Conservation (phyloP, 2,113 vertebrate genomes). For the Galeopterus variegatus region DNA sequence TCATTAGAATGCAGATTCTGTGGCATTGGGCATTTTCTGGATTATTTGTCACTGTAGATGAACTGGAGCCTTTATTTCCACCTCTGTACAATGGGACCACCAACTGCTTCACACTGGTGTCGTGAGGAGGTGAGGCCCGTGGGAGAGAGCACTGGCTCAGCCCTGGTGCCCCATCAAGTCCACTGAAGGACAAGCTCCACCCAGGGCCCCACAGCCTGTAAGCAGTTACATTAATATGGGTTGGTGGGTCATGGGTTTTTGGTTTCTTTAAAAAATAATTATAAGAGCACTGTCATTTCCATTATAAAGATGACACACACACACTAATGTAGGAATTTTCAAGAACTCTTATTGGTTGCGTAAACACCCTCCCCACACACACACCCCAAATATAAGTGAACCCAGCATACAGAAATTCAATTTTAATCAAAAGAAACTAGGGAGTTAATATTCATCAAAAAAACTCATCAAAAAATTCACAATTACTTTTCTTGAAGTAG, state of each 20-base stretch:
- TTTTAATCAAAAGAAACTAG: constrained; percentile 48
- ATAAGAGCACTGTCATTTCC: background rate
- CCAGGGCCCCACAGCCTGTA: background rate
- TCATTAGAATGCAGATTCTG: background rate
- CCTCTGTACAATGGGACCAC: background rate
- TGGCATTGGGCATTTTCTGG: background rate
- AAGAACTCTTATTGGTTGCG: background rate
- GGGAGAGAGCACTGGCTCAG: background rate
- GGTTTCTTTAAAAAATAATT: background rate
- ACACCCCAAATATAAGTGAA: background rate
- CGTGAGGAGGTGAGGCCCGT: background rate
- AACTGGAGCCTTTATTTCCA: background rate
- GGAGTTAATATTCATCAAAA: constrained; percentile 10
- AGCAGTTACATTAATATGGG: background rate
- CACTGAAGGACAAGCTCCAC: too few species aligned
- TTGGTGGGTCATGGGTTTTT: too few species aligned
- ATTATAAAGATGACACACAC: background rate
- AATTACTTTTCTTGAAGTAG: constrained; percentile 75
- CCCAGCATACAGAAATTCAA: background rate
- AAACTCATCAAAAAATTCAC: constrained; percentile 47
- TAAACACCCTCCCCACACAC: background rate
- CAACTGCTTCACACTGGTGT: background rate
- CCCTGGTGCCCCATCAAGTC: background rate
- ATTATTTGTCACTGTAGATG: background rate
- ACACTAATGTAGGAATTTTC: background rate